Evolutionary conservation across 1,140 invertebrate species (phyloP).

Genomic region (Saccostrea echinata): DNA sequence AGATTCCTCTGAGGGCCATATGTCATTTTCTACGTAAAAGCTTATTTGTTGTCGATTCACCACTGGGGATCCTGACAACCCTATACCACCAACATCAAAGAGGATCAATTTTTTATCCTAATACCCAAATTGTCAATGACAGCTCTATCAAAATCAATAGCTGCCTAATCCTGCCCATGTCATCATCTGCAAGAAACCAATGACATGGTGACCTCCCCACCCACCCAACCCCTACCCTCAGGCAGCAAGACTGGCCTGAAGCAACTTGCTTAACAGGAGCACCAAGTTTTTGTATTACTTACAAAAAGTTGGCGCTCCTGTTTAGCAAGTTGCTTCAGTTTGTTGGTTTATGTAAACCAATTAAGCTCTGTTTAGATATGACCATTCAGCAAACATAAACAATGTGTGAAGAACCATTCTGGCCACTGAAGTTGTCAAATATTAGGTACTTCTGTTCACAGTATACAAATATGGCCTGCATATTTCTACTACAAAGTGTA

Average conservation of each 20-base stretch:
- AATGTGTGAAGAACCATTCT: neutral
- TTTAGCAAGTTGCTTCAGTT: too few species aligned
- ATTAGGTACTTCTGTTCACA: neutral
- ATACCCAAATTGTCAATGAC: neutral
- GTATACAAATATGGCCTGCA: neutral
- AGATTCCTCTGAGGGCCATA: neutral
- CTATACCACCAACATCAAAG: neutral
- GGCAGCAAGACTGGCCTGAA: neutral
- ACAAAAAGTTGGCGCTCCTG: too few species aligned
- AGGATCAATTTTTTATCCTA: neutral
- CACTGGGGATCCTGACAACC: neutral
- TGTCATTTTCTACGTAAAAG: neutral
- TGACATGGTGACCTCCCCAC: neutral
- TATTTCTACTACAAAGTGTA: conserved; percentile 10
- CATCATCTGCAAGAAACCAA: neutral
- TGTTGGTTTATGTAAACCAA: neutral
- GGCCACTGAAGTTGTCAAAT: conserved; percentile 21
- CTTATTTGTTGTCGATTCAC: neutral
- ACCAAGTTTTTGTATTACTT: neutral
- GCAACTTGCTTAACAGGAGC: neutral
- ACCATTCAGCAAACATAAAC: conserved; percentile 24
- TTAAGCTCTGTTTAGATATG: neutral
- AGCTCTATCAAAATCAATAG: neutral
- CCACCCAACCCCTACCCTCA: neutral
- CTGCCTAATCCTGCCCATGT: neutral